Base-by-base conservation (phyloP, 2,113 vertebrate genomes). In the Gadus macrocephalus region DNA sequence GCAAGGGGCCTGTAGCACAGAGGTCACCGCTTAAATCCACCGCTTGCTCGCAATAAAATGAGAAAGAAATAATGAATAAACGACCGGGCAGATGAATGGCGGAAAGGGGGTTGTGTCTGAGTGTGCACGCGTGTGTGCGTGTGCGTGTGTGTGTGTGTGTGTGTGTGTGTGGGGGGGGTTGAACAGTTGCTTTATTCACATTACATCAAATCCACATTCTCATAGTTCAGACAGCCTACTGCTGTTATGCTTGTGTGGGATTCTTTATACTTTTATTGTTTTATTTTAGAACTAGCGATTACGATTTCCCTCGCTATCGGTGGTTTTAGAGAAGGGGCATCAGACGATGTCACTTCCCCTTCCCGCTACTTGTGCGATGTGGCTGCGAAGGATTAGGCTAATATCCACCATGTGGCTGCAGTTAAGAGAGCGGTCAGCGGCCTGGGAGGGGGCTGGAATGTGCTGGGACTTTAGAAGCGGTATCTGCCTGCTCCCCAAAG, bases 341-440 rank as follows among this genome's bases (percentile, higher is more conserved):
- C 42, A 14, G 42, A 82, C 79, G 85, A 81, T 81, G 80, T 81
- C 87, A 87, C 89, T 88, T 89, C 88, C 89, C 82, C 67, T 89
- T 86, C 75, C 79, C 69, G 79, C 83, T 83, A 68, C 81, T 68
- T 53, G 49, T 68, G 64, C 71, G 67, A 84, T 80, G 84, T 79
- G 62, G 70, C 80, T 80, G 77, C 68, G 73, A 71, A 81, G 87
- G 87, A 89, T 92, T 87, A 89, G 61, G 35, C 75, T 91, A 91
- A 92, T 89, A 89, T 89, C 78, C 74, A 88, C 85, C 91, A 92
- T 78, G 86, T 92, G 92, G 85, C 76, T 71, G 70, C 75, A 85
- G 81, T 84, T 80, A 73, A 70, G 73, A 83, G 71, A 87, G 67
- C 59, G 64, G 79, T 81, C 80, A 78, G 71, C 76, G 75, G 81